Base-by-base conservation (phyloP, 2,113 vertebrate genomes). In the Hypanus sabinus region DNA sequence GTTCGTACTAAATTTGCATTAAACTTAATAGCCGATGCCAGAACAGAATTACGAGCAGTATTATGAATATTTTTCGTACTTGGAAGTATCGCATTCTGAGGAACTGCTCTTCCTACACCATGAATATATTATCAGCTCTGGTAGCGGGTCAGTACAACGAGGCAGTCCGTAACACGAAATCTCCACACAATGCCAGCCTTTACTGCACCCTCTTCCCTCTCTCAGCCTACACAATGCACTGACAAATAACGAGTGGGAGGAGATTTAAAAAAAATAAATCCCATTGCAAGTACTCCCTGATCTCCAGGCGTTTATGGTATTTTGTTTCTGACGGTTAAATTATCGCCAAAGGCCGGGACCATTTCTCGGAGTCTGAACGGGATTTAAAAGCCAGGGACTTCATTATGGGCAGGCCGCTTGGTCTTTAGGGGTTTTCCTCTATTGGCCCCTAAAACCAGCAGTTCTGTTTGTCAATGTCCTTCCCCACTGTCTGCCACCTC, bases 391-490 rank as follows among this genome's bases (percentile, higher is more conserved):
- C 14, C 57, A 65, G 57, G 4, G 68, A 0, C 8, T 70, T 11
- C 68, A 70, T 11, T 46, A 18, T 11, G 18, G 18, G 68, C 9
- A 18, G 68, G 68, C 68, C 68, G 14, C 46, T 46, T 46, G 46
- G 46, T 46, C 46, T 46, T 46, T 46, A 46, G 46, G 46, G 46
- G 4, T 46, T 46, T 46, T 46, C 46, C 46, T 46, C 46, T 46
- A 90, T 90, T 60, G 85, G 65, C 60, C 60, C 30, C 46, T 16
- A 62, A 88, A 88, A 16, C 60, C 83, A 60, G 57, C 27, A 88
- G 60, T 62, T 62, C 83, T 33, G n/a, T 33, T 90, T 90, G 18
- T 90, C 85, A 65, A 65, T 90, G 85, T 90, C 85, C 65, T 33
- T 65, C 85, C 65, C 85, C 33, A n/a, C 85, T 90, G 14, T 65